Evolutionary conservation across 1,140 invertebrate genomes (phyloP).

Genomic region (Solenopsis fugax): DNA sequence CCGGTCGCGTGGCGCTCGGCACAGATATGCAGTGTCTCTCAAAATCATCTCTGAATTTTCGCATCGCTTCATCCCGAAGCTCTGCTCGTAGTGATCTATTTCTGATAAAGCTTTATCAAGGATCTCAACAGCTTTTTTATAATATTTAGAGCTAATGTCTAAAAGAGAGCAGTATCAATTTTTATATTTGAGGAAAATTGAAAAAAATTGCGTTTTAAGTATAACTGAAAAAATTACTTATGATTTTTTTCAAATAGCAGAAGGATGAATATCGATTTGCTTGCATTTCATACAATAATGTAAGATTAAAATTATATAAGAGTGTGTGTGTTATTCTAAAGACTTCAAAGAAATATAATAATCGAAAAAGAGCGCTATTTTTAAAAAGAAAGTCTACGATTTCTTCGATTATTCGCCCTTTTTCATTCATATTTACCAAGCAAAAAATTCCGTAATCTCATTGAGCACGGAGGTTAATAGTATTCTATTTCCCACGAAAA

Average conservation of each 20-base stretch:
- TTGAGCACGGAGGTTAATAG: constrained; percentile 14
- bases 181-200: background rate
- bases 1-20: constrained; percentile 83
- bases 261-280: background rate
- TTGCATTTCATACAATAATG: background rate
- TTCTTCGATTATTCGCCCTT: background rate
- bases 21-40: constrained; percentile 84
- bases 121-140: background rate
- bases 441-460: constrained; percentile 14
- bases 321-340: constrained; percentile 16
- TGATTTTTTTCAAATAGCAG: background rate
- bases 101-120: background rate
- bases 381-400: background rate
- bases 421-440: background rate
- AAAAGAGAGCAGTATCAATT: background rate
- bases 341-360: background rate
- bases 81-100: background rate
- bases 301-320: background rate
- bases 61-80: background rate
- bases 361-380: background rate
- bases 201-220: background rate
- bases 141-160: background rate
- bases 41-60: constrained; percentile 72
- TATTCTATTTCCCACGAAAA: constrained; percentile 48
- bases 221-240: too few species aligned